Conservation (phyloP, 2,113 vertebrate species). For the Sebastes fasciatus region DNA sequence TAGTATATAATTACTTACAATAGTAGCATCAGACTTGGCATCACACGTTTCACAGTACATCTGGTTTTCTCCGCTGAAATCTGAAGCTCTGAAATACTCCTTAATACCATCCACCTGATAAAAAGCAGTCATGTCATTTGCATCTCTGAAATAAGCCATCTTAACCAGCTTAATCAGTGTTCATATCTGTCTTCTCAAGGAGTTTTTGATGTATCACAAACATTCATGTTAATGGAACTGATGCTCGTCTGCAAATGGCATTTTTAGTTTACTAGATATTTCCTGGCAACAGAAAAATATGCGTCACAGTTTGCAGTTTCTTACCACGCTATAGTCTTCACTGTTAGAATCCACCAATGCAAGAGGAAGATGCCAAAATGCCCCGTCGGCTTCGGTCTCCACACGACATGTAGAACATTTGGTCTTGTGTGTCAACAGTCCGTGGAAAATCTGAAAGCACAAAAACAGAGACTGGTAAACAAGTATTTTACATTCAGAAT, state of each 20-base stretch:
- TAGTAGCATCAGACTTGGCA: constrained; percentile 64
- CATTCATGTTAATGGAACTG: background rate
- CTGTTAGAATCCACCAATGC: background rate
- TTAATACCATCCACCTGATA: constrained; percentile 55
- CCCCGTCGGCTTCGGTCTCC: background rate
- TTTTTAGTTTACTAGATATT: background rate
- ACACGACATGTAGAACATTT: background rate
- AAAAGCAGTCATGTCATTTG: background rate
- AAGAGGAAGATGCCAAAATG: constrained; percentile 42
- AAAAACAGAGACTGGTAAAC: background rate
- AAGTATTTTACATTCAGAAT: background rate
- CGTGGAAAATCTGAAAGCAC: constrained; percentile 31
- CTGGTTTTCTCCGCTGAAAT: constrained; percentile 73
- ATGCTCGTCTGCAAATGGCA: background rate
- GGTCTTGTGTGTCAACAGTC: background rate
- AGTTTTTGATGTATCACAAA: background rate
- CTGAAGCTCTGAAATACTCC: constrained; percentile 41
- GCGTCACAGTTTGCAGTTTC: background rate
- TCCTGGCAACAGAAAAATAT: background rate
- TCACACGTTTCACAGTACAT: constrained; percentile 75
- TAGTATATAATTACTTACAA: constrained; percentile 65
- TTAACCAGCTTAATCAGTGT: too few relatives aligned
- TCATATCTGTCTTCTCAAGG: background rate
- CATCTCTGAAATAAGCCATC: background rate
- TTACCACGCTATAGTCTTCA: constrained; percentile 15